Percentiles rank a stretch among this genome's conserved stretches.
Conservation (phyloP, 2,888 invertebrate genomes). For the Lathronympha strigana region DNA sequence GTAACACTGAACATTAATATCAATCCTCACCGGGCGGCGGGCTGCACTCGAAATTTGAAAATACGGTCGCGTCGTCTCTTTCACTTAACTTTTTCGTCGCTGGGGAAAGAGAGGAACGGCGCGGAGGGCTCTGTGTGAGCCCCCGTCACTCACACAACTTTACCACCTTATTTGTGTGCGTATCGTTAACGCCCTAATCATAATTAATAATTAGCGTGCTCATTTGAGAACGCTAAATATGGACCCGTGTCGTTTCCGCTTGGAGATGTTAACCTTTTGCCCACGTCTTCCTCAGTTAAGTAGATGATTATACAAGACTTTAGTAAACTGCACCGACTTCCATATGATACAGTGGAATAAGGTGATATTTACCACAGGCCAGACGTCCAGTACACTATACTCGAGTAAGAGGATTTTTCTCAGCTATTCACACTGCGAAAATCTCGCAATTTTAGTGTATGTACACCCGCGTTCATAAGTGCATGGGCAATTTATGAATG, state of each 20-base stretch:
- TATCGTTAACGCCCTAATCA: slow-evolving; percentile 37
- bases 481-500: too few species aligned
- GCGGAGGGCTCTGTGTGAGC: not conserved
- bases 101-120: slow-evolving; percentile 17
- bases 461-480: too few species aligned
- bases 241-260: slow-evolving; percentile 36
- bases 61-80: slow-evolving; percentile 20
- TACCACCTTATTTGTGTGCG: slow-evolving; percentile 14
- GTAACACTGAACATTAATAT: slow-evolving; percentile 32
- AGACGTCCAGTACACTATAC: too few species aligned
- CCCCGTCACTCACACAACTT: slow-evolving; percentile 5
- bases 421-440: too few species aligned
- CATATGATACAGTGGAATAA: not conserved
- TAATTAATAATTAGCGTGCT: slow-evolving; percentile 41
- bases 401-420: too few species aligned
- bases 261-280: slow-evolving; percentile 24
- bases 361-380: too few species aligned
- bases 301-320: not conserved
- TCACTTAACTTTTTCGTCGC: slow-evolving; percentile 5
- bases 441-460: too few species aligned
- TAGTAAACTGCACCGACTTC: not conserved
- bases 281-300: not conserved
- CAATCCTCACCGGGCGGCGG: slow-evolving; percentile 24
- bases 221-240: slow-evolving; percentile 38
- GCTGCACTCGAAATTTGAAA: slow-evolving; percentile 27